Evolutionary conservation across 1,140 invertebrate genomes (phyloP).

Genomic region (Galleria mellonella): DNA sequence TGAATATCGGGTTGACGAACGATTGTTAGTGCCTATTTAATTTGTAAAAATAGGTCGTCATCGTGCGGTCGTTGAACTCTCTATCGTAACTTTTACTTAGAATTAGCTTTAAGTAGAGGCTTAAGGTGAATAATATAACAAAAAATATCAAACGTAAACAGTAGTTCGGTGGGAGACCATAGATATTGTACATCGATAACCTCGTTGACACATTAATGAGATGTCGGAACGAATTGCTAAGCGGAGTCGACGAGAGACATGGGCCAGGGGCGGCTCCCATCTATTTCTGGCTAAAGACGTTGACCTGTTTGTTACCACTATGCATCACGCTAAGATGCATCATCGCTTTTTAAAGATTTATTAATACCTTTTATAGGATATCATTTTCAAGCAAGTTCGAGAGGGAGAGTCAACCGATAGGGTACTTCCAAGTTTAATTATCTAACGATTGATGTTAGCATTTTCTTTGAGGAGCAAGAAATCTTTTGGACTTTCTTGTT

Average conservation of each 20-base stretch:
- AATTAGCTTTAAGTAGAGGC: neutral
- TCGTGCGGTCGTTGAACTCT: slow-evolving; percentile 36
- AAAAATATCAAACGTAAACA: slow-evolving; percentile 20
- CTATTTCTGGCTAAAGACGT: slow-evolving; percentile 60
- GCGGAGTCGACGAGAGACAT: slow-evolving; percentile 47
- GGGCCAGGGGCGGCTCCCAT: slow-evolving; percentile 37
- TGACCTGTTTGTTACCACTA: slow-evolving; percentile 54
- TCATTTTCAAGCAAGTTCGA: too few species aligned
- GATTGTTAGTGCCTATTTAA: slow-evolving; percentile 47
- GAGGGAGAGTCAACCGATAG: too few species aligned
- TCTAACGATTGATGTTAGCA: too few species aligned
- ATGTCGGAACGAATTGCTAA: slow-evolving; percentile 48
- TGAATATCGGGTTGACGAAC: slow-evolving; percentile 34
- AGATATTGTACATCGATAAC: slow-evolving; percentile 46
- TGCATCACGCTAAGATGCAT: slow-evolving; percentile 39
- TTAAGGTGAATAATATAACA: slow-evolving; percentile 5
- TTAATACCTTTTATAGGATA: slow-evolving; percentile 1
- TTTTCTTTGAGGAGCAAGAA: too few species aligned
- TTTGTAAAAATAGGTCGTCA: slow-evolving; percentile 46
- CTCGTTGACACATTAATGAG: slow-evolving; percentile 61
- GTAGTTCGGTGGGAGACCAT: slow-evolving; percentile 19
- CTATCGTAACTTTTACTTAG: slow-evolving; percentile 2
- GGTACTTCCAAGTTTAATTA: too few species aligned
- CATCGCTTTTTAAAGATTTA: slow-evolving; percentile 16
- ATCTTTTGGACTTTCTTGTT: too few species aligned